Conservation (phyloP, 2,888 invertebrate species). For the Xestia xanthographa region DNA sequence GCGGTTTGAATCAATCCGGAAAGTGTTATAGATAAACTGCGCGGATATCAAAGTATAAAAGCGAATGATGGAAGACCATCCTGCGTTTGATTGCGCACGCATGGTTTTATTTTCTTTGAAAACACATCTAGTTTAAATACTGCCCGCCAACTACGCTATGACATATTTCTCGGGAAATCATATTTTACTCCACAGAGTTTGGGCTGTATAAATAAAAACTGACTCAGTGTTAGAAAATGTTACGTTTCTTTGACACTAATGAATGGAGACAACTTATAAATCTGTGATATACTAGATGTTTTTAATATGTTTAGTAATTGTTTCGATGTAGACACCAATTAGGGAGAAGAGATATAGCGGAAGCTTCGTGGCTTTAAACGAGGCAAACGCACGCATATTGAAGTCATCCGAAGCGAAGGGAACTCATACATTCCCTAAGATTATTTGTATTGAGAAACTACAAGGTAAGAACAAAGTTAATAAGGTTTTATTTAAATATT, state of each 20-base stretch:
- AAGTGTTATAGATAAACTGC: slow-evolving; percentile 60
- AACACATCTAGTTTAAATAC: slow-evolving; percentile 44
- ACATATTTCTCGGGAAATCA: slow-evolving; percentile 66
- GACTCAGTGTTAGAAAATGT: slow-evolving; percentile 45
- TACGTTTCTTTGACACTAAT: slow-evolving; percentile 28
- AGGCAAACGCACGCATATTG: slow-evolving; percentile 9
- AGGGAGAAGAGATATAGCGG: slow-evolving; percentile 34
- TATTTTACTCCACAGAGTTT: slow-evolving; percentile 47
- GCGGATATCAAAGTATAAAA: slow-evolving; percentile 71
- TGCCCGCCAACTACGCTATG: slow-evolving; percentile 47
- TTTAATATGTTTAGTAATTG: slow-evolving; percentile 23
- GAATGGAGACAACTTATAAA: slow-evolving; percentile 31
- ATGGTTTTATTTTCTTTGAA: slow-evolving; percentile 67
- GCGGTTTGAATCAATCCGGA: slow-evolving; percentile 54
- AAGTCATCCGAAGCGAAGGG: slow-evolving; percentile 11
- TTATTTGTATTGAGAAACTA: slow-evolving; percentile 23
- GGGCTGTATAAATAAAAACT: slow-evolving; percentile 48
- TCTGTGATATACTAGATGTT: slow-evolving; percentile 23
- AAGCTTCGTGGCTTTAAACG: slow-evolving; percentile 26
- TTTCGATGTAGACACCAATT: slow-evolving; percentile 25
- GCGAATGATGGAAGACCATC: slow-evolving; percentile 62
- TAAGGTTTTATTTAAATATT: slow-evolving; percentile 51
- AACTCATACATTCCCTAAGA: slow-evolving; percentile 14
- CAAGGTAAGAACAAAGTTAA: slow-evolving; percentile 47
- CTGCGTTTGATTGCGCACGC: slow-evolving; percentile 55